Percentiles rank a stretch among this genome's conserved stretches.
phyloP scores from a whole-genome alignment of 1,140 invertebrate genomes.

The Dendrolimus punctatus region DNA sequence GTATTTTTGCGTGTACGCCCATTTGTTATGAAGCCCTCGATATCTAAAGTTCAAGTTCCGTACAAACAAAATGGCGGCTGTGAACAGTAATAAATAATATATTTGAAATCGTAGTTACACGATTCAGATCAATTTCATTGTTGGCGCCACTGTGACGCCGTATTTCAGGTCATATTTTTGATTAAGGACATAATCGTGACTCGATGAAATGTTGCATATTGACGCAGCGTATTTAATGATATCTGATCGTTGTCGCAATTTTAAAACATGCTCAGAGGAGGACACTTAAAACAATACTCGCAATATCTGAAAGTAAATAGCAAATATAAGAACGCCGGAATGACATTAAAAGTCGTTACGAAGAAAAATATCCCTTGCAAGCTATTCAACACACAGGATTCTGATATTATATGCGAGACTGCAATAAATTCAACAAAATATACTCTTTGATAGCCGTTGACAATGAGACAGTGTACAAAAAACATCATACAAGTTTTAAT shows the following conservation, averaged over 20 bases:
- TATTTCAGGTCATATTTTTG: conserved; percentile 42
- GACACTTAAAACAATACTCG: background rate
- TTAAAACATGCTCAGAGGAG: conserved; percentile 1
- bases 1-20: too few species aligned
- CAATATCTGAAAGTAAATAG: conserved; percentile 13
- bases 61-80: too few species aligned
- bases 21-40: too few species aligned
- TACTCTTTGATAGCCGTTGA: conserved; percentile 45
- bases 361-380: conserved; percentile 19
- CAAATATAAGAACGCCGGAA: conserved; percentile 10
- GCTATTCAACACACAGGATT: conserved; percentile 22
- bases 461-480: conserved; percentile 44
- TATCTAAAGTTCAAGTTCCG: too few species aligned
- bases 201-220: conserved; percentile 19
- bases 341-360: conserved; percentile 8
- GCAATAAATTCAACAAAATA: conserved; percentile 45
- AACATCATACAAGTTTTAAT: conserved; percentile 60
- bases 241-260: conserved; percentile 3
- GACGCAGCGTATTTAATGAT: conserved; percentile 5
- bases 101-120: conserved; percentile 26
- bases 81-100: conserved; percentile 19
- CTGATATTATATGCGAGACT: conserved; percentile 15
- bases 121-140: conserved; percentile 35
- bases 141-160: conserved; percentile 36
- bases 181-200: conserved; percentile 42